Evolutionary conservation across 1,140 invertebrate genomes (phyloP).

Genomic region (Sarcophaga bullata): DNA sequence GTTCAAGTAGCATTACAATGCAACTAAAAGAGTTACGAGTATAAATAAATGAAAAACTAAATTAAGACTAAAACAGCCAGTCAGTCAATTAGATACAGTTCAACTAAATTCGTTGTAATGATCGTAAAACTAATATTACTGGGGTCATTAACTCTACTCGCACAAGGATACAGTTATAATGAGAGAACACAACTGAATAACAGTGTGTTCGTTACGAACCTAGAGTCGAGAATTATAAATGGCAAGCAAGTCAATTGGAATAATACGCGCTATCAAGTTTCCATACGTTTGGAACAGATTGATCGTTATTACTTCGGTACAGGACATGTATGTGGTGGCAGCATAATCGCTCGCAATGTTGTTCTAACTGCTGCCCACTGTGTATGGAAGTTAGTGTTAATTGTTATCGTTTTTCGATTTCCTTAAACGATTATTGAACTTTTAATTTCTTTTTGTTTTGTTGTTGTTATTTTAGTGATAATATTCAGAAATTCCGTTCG

Average conservation of each 20-base stretch:
- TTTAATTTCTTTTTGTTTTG: not conserved
- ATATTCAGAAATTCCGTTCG: not conserved
- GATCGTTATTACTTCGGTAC: constrained; percentile 39
- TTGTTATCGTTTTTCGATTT: too few relatives aligned
- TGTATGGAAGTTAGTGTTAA: constrained; percentile 42
- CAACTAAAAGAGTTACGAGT: not conserved
- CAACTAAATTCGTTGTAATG: too few relatives aligned
- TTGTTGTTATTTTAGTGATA: not conserved
- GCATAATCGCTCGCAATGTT: constrained; percentile 43
- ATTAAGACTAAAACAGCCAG: not conserved
- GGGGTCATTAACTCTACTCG: not conserved
- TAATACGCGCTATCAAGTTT: constrained; percentile 39
- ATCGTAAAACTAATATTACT: not conserved
- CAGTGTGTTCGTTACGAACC: not conserved
- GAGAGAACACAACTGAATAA: too few relatives aligned
- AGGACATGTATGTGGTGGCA: constrained; percentile 51
- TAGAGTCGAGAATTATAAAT: constrained; percentile 40
- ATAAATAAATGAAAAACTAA: not conserved
- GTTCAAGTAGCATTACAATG: not conserved
- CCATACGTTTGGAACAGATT: constrained; percentile 24
- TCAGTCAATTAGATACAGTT: not conserved
- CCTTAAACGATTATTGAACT: not conserved
- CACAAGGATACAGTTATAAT: not conserved
- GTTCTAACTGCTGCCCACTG: constrained; percentile 57
- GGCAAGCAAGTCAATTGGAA: constrained; percentile 41